Evolutionary conservation across 2,888 invertebrate species (phyloP), one percentile per base, ranked within the genome.

Genomic region (Megaustenia siamemsis): DNA sequence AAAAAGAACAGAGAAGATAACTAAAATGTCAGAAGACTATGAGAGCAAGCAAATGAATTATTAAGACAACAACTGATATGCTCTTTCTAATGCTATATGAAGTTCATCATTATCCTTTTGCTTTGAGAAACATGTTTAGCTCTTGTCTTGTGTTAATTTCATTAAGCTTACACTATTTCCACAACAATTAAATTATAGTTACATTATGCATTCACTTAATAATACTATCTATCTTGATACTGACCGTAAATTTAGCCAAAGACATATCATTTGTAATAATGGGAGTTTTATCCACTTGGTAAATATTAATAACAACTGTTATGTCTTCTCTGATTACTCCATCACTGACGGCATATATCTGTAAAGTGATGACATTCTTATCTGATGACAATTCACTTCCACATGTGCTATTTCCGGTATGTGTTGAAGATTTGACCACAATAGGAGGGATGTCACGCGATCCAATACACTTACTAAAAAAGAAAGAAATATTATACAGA

Each of bases 211-310:
- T n/a, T n/a, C n/a, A n/a, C n/a, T n/a, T n/a, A n/a, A n/a, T n/a
- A n/a, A n/a, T n/a, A n/a, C 75, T 10, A 76, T 24, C 68, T 79
- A 60, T 35, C 10, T 21, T 76, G 21, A 0, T 0, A 84, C 84
- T 82, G 45, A 86, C 86, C n/a, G 56, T 69, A 45, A 86, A 85
- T 32, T 63, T 77, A 28, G 83, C 76, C 49, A 84, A 53, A 21
- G 60, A 12, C 8, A 8, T 56, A 32, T 56, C 45, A 5, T 53
- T 6, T 24, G 1, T 32, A 0, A 45, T 43, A 38, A 43, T 12
- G 3, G 63, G 79, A 40, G 38, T 56, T 18, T 78, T 71, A 75
- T 89, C 89, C 82, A 87, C 84, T 71, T 88, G 87, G 28, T 77
- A 35, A 38, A 88, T 75, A 28, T 86, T 73, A 35, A 89, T 76